Evolutionary conservation across 2,888 invertebrate species (phyloP), one percentile per base, ranked within the genome.

Genomic region (Peribatodes rhomboidaria): DNA sequence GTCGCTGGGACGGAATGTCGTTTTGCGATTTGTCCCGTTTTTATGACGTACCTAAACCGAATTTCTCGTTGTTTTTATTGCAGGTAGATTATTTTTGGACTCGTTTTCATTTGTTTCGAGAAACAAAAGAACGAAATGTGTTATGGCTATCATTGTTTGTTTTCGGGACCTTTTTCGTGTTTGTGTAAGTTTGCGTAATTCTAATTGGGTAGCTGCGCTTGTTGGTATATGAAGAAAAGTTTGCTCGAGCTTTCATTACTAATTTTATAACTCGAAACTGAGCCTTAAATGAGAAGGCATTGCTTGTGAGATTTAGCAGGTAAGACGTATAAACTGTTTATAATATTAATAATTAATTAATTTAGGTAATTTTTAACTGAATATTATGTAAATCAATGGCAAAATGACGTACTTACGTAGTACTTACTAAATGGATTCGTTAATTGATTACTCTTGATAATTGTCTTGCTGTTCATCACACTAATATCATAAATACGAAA

Each of bases 11-110:
- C 69, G 60, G 64, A 74, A 78, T 77, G 76, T 70, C 62, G 62
- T 75, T 79, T 78, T 72, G 71, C 69, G 69, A 68, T 65, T 73
- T 65, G 68, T 73, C 73, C 70, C 53, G 13, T 62, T 72, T 79
- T 80, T 79, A 78, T 76, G 74, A 72, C 69, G 73, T 74, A 73
- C 68, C 60, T 69, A 76, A 77, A 69, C 52, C 67, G 55, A 65
- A 66, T 74, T 78, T 76, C 73, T 69, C 72, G 53, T 60, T 72
- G 50, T 60, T 65, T 64, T 65, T 50, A 54, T 59, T 59, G 62
- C 66, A 54, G 59, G 47, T 50, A 47, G 14, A 50, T 64, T 64
- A 42, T 65, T 55, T 68, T 27, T 67, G 44, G 53, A 49, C 35
- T 44, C 31, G 31, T 18, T 62, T 57, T 57, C 37, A 18, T 44